Conservation (phyloP, 2,113 vertebrate genomes). For the Perccottus glenii region DNA sequence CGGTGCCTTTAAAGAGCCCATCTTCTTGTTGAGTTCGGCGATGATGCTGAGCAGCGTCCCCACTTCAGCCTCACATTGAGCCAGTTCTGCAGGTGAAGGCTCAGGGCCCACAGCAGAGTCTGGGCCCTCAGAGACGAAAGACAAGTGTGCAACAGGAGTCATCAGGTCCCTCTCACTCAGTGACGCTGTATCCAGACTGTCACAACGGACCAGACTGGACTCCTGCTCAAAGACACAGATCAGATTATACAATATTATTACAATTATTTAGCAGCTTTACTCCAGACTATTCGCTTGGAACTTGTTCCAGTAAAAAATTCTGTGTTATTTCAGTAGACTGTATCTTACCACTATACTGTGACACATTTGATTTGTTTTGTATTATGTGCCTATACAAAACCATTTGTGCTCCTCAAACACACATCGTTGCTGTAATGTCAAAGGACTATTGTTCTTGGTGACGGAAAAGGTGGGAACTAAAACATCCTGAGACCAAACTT, state of each 20-base stretch:
- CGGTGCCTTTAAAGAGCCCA: constrained; percentile 74
- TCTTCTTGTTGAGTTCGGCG: constrained; percentile 71
- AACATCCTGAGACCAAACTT: constrained; percentile 81
- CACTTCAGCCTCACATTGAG: constrained; percentile 72
- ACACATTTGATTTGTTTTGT: neutral
- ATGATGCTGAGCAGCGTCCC: constrained; percentile 66
- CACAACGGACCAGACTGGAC: constrained; percentile 48
- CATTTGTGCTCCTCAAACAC: constrained; percentile 10
- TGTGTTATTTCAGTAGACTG: neutral
- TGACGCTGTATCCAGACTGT: constrained; percentile 59
- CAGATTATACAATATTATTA: too few species aligned
- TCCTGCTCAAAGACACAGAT: constrained; percentile 42
- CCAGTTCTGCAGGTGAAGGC: constrained; percentile 72
- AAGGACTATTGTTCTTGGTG: constrained; percentile 74
- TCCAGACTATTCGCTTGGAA: too few species aligned
- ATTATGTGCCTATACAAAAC: neutral
- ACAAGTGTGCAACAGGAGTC: constrained; percentile 16
- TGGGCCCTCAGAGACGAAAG: constrained; percentile 37
- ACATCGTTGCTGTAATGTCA: constrained; percentile 47
- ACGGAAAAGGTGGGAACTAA: constrained; percentile 79
- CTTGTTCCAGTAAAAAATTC: neutral
- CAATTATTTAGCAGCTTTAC: too few species aligned
- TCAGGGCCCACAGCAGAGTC: constrained; percentile 45
- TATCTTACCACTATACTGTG: too few species aligned
- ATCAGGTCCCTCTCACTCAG: constrained; percentile 42